Evolutionary conservation across 2,888 invertebrate species (phyloP), one percentile per base, ranked within the genome.

Genomic region (Ditula angustiorana): DNA sequence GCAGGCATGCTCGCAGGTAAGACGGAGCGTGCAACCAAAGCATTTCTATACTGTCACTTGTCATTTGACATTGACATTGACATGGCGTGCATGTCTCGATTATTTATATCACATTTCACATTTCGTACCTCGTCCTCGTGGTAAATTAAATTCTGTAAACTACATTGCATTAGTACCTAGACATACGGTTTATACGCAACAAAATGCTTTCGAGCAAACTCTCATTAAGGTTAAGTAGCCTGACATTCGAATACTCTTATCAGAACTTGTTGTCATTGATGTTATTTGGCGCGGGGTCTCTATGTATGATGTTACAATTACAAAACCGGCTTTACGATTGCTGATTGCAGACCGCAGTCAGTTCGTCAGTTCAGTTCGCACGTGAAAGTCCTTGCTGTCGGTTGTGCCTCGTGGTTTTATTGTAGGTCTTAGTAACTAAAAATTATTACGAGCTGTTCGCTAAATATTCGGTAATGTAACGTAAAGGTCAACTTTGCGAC

Each of bases 251-350:
- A 50, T 53, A 26, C 16, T 28, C 21, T 26, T 58, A 52, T 28
- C 28, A 16, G 28, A 58, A 53, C 58, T 64, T 44, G 61, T 61
- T 55, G 26, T 49, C 41, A 16, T 21, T 55, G 26, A 35, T 30
- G 46, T 26, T 64, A 37, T 63, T 64, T 35, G 53, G 46, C 52
- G 41, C 21, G 35, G 35, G 37, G 19, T 64, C 53, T 53, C 46
- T 35, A 16, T 28, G n/a, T n/a, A n/a, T n/a, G n/a, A n/a, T n/a
- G n/a, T n/a, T n/a, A n/a, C n/a, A n/a, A 46, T 64, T 59, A 64
- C 46, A 46, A 64, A 58, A 64, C 64, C 52, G 58, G 64, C 58
- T 64, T 53, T 28, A 37, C n/a, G 11, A 46, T 58, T 64, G 64
- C 58, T 58, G 46, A 47, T 37, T 44, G 49, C 37, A 11, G 47